Evolutionary conservation across 2,113 vertebrate genomes (phyloP), one percentile per base, ranked within the genome.

Genomic region (Phrynocephalus versicolor): DNA sequence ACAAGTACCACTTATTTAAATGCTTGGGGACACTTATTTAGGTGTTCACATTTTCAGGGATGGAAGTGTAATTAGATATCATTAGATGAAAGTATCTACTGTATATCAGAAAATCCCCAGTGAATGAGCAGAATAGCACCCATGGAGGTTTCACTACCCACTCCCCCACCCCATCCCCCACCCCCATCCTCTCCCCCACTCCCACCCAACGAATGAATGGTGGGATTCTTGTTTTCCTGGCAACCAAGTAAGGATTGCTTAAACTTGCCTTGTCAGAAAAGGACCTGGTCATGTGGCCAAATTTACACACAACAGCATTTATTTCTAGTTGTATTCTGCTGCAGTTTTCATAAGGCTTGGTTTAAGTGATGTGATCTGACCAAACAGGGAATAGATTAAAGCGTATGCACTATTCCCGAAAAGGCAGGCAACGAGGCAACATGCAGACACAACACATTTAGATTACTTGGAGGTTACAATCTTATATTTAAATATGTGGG

Each of bases 361-460:
- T 12, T 87, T 77, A 23, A 73, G 37, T n/a, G 39, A 0, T 55
- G 1, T 65, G n/a, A 74, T 78, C 41, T 64, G 6, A 75, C 7
- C 30, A 27, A 76, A 88, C 0, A 0, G 83, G 57, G 21, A 65
- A 77, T 0, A 3, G 88, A 16, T 14, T 79, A 65, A 30, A n/a
- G 79, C 85, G 1, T 70, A 23, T n/a, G 7, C 55, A 39, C 79
- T 67, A 1, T 72, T 89, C 86, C 67, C 25, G 84, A 88, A 3
- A 1, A 74, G 18, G 37, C 14, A 82, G 1, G 85, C 88, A 79
- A 81, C 72, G 30, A 88, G 82, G 23, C 3, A 74, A 19, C 23
- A 4, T 57, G 39, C 5, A 78, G 30, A 62, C 27, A 30, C 35
- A 84, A 55, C 15, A 37, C 35, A 73, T 39, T 57, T 57, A 69